A percentile compares a stretch with the other conserved stretches of the same genome.
phyloP scores from a whole-genome alignment of 1,140 invertebrate genomes.

The Nomia melanderi region DNA sequence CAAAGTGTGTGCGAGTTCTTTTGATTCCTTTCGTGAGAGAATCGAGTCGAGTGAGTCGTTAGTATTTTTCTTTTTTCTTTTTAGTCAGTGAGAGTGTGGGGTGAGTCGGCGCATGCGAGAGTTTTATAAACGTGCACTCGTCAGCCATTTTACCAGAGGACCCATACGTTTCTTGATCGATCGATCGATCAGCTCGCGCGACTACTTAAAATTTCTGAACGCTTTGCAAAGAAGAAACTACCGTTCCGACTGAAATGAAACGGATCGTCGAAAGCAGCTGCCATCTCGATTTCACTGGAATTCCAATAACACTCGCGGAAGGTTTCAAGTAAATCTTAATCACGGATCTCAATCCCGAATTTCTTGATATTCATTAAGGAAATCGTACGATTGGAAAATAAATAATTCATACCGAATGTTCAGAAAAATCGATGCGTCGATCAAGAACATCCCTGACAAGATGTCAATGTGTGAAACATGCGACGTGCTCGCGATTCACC shows the following conservation, averaged over 20 bases:
- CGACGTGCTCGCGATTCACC: slow-evolving; percentile 55
- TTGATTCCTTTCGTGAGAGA: not conserved
- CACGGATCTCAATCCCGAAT: too few species aligned
- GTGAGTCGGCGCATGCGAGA: slow-evolving; percentile 54
- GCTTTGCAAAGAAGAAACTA: too few species aligned
- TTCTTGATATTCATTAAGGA: too few species aligned
- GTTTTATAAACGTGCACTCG: slow-evolving; percentile 52
- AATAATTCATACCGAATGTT: too few species aligned
- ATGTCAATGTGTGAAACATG: slow-evolving; percentile 48
- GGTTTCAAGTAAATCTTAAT: too few species aligned
- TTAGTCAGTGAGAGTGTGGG: slow-evolving; percentile 15
- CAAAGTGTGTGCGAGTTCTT: slow-evolving; percentile 14
- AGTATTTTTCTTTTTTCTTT: not conserved
- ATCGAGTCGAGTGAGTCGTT: slow-evolving; percentile 13
- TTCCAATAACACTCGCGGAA: too few species aligned
- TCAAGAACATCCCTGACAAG: slow-evolving; percentile 35
- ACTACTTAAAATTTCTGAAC: too few species aligned
- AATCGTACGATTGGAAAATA: too few species aligned
- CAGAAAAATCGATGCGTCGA: slow-evolving; percentile 21
- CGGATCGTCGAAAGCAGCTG: too few species aligned
- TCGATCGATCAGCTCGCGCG: not conserved
- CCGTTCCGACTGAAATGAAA: too few species aligned
- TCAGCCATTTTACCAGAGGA: slow-evolving; percentile 14
- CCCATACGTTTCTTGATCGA: slow-evolving; percentile 35
- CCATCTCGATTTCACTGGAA: too few species aligned